A percentile compares a stretch with the other conserved stretches of the same genome.
Conservation (phyloP, 2,113 vertebrate genomes). For the Cyprinodon variegatus region DNA sequence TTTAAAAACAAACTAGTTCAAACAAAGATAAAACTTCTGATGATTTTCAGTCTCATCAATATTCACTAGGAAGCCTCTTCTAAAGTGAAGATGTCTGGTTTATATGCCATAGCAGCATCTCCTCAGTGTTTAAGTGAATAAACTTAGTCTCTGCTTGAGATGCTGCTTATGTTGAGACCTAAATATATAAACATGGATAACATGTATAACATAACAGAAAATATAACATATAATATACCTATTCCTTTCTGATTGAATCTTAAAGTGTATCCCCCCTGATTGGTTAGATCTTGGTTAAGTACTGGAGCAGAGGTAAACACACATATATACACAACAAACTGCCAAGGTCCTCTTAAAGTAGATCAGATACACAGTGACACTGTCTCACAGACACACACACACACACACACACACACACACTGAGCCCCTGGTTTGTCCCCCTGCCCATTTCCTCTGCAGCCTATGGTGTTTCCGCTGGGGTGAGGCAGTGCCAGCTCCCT, state of each 20-base stretch:
- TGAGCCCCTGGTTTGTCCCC: conserved; percentile 80
- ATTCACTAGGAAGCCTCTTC: background rate
- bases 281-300: conserved; percentile 12
- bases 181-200: no score
- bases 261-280: background rate
- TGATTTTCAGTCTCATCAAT: background rate
- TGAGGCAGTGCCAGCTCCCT: conserved; percentile 83
- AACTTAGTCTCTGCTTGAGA: background rate
- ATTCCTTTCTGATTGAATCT: conserved; percentile 2
- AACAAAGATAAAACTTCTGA: no score
- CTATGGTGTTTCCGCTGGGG: conserved; percentile 85
- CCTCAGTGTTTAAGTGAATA: background rate
- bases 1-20: no score
- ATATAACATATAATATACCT: no score
- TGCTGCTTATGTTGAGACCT: background rate
- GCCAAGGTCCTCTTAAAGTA: conserved; percentile 57
- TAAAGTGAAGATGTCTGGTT: no score
- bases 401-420: conserved; percentile 60
- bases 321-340: conserved; percentile 39
- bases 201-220: no score
- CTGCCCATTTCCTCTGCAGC: conserved; percentile 86
- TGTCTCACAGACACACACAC: conserved; percentile 33
- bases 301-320: conserved; percentile 39
- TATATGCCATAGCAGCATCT: background rate
- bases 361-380: conserved; percentile 44